Base-by-base conservation (phyloP, 23 tunicate species). In the Halocynthia roretzi region DNA sequence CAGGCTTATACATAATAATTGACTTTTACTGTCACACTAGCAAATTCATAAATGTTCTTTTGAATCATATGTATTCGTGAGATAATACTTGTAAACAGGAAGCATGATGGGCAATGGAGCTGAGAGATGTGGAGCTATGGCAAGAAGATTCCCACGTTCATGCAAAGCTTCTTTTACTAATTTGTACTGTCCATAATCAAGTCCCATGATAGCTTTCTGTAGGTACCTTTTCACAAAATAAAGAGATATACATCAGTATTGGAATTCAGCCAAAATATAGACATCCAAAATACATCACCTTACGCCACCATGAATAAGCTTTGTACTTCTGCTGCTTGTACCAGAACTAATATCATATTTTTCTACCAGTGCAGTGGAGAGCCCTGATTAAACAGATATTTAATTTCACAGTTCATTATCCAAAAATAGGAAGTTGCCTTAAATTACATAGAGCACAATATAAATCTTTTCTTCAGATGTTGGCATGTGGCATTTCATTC, bases 271-370 rank as follows among this genome's bases (percentile, higher is more conserved):
- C 64, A 60, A 1, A 15, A 60, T 60, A 60, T 18, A 68, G 4
- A 68, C 14, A 40, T 6, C 8, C 10, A 58, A 11, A 18, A 7
- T 40, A 72, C 50, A 75, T 15, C 23, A 92, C 98, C 98, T 92
- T 8, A 92, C 98, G 31, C 98, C 98, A 67, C 98, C 98, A 82
- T 92, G 98, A n/a, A 92, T 86, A 8, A 92, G 84, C 56, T 92
- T 92, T 22, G 98, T 92, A 54, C 98, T 92, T 78, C 98, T 66
- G 68, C 98, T 92, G 71, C 98, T 92, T 8, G 98, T 92, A 17
- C 98, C 98, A 65, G 98, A 92, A 50, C 93, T 81, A 77, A 92
- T 82, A 70, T 92, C 98, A 82, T 92, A 86, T 75, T 92, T 92
- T 75, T 92, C 98, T 15, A 92, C 98, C 50, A 92, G 77, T 15